Conservation (phyloP, 1,140 invertebrate species). For the Coelopa frigida region DNA sequence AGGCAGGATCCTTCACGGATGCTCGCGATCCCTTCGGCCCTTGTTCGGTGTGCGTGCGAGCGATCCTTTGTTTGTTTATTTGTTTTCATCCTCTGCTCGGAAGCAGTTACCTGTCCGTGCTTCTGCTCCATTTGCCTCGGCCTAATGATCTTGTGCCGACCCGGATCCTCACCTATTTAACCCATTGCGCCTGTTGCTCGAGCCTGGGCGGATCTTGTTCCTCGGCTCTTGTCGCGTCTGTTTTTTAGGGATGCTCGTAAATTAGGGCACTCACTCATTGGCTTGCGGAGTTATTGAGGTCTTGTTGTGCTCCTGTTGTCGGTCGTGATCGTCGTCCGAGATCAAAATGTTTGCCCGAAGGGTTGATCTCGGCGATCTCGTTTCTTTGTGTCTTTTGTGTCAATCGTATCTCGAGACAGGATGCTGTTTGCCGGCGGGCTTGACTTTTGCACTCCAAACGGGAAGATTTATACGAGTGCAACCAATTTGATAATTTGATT, state of each 20-base stretch:
- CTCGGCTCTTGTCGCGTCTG: slow-evolving; percentile 7
- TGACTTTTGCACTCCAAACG: slow-evolving; percentile 44
- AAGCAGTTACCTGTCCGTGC: background rate
- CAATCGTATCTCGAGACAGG: slow-evolving; percentile 16
- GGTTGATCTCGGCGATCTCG: slow-evolving; percentile 28
- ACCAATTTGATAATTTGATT: no score
- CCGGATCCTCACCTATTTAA: slow-evolving; percentile 30
- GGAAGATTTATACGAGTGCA: no score
- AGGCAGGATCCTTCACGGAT: slow-evolving; percentile 10
- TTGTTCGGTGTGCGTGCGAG: slow-evolving; percentile 20
- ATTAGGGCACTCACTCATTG: slow-evolving; percentile 34
- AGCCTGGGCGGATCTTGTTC: slow-evolving; percentile 18
- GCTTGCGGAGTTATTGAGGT: slow-evolving; percentile 26
- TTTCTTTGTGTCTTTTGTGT: slow-evolving; percentile 13
- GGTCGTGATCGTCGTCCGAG: slow-evolving; percentile 16
- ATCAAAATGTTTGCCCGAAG: slow-evolving; percentile 39
- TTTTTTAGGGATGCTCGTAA: no score
- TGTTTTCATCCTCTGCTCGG: background rate
- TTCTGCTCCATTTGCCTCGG: slow-evolving; percentile 28
- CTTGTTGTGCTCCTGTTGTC: slow-evolving; percentile 19
- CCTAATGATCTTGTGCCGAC: slow-evolving; percentile 31
- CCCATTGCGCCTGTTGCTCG: no score
- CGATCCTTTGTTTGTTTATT: slow-evolving; percentile 13
- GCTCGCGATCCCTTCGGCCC: slow-evolving; percentile 14
- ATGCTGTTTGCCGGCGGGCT: slow-evolving; percentile 22